phyloP scores from a whole-genome alignment of 2,797 vertebrate genomes.

The Mallotus villosus region DNA sequence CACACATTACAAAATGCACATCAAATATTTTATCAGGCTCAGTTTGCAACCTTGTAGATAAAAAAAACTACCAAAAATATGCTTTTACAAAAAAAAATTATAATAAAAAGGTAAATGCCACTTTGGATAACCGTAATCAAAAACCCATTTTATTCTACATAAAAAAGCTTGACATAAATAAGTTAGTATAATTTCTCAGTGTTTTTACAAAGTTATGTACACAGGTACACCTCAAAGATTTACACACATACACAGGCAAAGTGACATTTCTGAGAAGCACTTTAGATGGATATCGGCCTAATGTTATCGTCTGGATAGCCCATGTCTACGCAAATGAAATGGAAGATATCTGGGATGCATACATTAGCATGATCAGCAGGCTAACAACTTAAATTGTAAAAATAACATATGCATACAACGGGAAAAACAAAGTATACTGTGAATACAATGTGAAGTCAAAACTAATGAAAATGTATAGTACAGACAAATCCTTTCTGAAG shows the following conservation, averaged over 20 bases:
- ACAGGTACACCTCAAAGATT: constrained; percentile 75
- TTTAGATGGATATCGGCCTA: constrained; percentile 62
- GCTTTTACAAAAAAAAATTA: constrained; percentile 84
- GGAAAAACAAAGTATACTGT: constrained; percentile 25
- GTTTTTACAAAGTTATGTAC: constrained; percentile 92
- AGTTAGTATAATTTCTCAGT: constrained; percentile 99
- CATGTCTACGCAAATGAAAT: constrained; percentile 53
- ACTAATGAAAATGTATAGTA: constrained; percentile 40
- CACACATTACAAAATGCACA: constrained; percentile 87
- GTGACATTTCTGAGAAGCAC: constrained; percentile 64
- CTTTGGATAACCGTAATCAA: constrained; percentile 90
- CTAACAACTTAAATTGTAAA: constrained; percentile 46
- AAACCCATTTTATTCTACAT: constrained; percentile 85
- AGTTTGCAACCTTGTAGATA: constrained; percentile 92
- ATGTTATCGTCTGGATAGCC: constrained; percentile 48
- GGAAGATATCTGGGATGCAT: constrained; percentile 64
- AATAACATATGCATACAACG: constrained; percentile 59
- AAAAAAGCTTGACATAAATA: constrained; percentile 94
- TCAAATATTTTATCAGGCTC: constrained; percentile 90
- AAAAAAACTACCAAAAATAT: constrained; percentile 79
- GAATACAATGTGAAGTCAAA: constrained; percentile 68
- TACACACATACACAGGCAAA: constrained; percentile 80
- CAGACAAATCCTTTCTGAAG: constrained; percentile 52
- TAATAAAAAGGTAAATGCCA: constrained; percentile 84
- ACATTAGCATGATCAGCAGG: constrained; percentile 67